Evolutionary conservation across 2,888 invertebrate genomes (phyloP).

Genomic region (Adelphocoris suturalis): DNA sequence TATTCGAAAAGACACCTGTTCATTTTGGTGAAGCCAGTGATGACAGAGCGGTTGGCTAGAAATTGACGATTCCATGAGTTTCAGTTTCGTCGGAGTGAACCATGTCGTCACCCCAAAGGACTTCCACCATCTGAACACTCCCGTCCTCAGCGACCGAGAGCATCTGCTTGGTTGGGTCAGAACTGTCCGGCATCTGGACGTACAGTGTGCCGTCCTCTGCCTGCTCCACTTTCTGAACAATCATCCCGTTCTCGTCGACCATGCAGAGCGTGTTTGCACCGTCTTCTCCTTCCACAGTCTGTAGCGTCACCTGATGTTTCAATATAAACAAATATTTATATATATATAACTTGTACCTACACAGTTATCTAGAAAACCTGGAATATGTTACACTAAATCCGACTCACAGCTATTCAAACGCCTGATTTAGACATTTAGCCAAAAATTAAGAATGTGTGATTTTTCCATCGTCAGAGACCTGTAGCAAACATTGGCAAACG

Average conservation of each 20-base stretch:
- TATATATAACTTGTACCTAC: no score
- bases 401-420: no score
- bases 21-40: background rate
- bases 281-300: conserved; percentile 74
- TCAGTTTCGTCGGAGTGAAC: conserved; percentile 72
- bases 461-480: no score
- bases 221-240: conserved; percentile 75
- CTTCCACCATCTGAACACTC: conserved; percentile 78
- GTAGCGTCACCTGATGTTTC: conserved; percentile 69
- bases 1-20: background rate
- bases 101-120: conserved; percentile 76
- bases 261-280: conserved; percentile 75
- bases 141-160: conserved; percentile 78
- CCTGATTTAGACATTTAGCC: no score
- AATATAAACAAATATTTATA: no score
- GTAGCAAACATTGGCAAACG: no score
- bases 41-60: conserved; percentile 12
- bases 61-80: conserved; percentile 74
- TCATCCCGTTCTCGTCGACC: conserved; percentile 76
- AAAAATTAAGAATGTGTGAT: no score
- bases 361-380: no score
- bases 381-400: no score
- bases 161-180: conserved; percentile 77
- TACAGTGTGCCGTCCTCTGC: conserved; percentile 76
- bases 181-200: conserved; percentile 75